Base-by-base conservation (phyloP, 2,888 invertebrate species). In the Lasioglossum morio region DNA sequence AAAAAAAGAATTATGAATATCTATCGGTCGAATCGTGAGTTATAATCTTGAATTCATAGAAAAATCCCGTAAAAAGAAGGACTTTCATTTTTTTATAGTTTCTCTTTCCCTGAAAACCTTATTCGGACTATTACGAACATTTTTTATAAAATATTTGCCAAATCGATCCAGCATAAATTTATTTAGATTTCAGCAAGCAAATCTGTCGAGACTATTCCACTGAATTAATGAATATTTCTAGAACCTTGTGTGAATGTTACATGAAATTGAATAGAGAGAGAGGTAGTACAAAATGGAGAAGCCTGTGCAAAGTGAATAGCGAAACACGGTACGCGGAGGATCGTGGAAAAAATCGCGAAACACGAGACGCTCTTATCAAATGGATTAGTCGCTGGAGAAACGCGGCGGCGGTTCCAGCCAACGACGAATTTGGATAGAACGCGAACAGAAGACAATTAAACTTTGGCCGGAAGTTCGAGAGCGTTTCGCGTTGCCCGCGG, bases 401-500 rank as follows among this genome's bases (percentile, higher is more conserved):
- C 53, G 53, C 57, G 4, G 70, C 12, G 84, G 0, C 48, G 80
- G 46, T 72, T 30, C 53, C 43, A 63, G 53, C 48, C 77, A 78
- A 37, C 79, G 85, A 82, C 79, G 86, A 88, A 89, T 87, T 82
- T 85, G 77, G 89, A 88, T 88, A 88, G 88, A 90, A 88, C 77
- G 80, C 86, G 84, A 89, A 88, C 89, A 86, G 87, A 92, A 93
- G 92, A 90, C 90, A 93, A 93, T 93, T 92, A 92, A 92, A 92
- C 92, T 93, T 93, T 86, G 76, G 85, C 63, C 74, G 77, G 88
- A 92, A 92, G 90, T 93, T 91, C 85, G 85, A 90, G 88, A 89
- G 90, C 88, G 85, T 81, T 90, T 77, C 75, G 77, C 40, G 72
- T 81, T 77, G 89, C 92, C 83, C 88, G 63, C 82, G 63, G 83